These are phyloP conservation scores for Ambastaia sidthimunki DNA, from an alignment of 2,797 vertebrate genomes.

Conservation along the genomic window DNA sequence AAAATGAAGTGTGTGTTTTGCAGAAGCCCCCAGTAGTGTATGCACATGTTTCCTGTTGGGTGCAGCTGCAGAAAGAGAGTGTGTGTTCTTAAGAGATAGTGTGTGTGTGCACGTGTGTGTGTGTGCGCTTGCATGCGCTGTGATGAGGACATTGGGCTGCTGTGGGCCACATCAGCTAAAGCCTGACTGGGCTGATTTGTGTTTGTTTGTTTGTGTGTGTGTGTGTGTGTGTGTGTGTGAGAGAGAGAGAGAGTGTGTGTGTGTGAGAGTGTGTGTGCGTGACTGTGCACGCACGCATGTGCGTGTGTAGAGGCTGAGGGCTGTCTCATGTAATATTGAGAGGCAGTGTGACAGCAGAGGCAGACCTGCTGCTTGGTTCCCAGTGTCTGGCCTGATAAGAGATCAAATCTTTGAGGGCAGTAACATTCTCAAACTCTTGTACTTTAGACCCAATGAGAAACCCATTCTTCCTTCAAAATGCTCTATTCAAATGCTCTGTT, in stretches of 20 bases:
- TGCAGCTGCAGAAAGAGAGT: slow-evolving; percentile 73
- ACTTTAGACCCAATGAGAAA: neutral
- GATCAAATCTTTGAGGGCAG: slow-evolving; percentile 13
- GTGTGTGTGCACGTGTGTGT: slow-evolving; percentile 49
- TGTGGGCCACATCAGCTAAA: slow-evolving; percentile 78
- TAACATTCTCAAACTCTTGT: neutral
- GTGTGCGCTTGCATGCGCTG: slow-evolving; percentile 26
- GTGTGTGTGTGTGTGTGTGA: slow-evolving; percentile 46
- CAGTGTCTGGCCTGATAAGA: slow-evolving; percentile 22
- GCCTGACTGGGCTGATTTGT: slow-evolving; percentile 71
- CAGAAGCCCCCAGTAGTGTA: slow-evolving; percentile 36
- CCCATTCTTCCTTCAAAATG: neutral
- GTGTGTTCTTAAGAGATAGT: slow-evolving; percentile 59
- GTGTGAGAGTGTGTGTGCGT: slow-evolving; percentile 45
- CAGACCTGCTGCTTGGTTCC: slow-evolving; percentile 27
- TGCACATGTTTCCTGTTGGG: slow-evolving; percentile 70
- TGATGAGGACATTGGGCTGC: slow-evolving; percentile 70
- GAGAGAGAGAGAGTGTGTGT: too few species aligned
- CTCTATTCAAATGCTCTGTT: neutral
- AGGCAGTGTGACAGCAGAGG: slow-evolving; percentile 53
- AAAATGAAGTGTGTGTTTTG: slow-evolving; percentile 47
- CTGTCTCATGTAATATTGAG: slow-evolving; percentile 82
- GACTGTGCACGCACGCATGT: neutral
- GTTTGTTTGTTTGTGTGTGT: too few species aligned
- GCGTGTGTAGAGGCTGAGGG: slow-evolving; percentile 63